Percentiles rank a stretch among this genome's conserved stretches.
phyloP scores from a whole-genome alignment of 2,113 vertebrate genomes.

The Gorsachius goisagi region DNA sequence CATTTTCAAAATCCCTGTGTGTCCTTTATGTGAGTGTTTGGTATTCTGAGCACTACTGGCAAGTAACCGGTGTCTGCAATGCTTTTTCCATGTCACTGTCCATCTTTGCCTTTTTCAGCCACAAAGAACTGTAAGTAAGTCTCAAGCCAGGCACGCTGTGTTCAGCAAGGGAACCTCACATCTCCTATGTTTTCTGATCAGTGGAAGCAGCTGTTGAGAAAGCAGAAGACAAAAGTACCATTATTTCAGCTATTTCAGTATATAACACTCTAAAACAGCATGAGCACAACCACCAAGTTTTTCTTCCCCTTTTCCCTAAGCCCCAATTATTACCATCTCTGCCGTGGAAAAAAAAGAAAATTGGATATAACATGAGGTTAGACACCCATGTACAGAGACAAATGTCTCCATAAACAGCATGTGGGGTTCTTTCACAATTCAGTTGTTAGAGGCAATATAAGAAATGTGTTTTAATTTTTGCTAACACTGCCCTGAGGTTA shows the following conservation, averaged over 20 bases:
- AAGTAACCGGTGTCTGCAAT: constrained; percentile 6
- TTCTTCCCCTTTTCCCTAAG: background rate
- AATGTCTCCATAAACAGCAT: background rate
- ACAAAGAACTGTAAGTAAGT: constrained; percentile 51
- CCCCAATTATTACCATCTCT: background rate
- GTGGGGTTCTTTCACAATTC: background rate
- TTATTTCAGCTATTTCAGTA: background rate
- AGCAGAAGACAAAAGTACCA: constrained; percentile 43
- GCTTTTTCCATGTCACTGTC: background rate
- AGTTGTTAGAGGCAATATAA: background rate
- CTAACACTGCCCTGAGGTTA: background rate
- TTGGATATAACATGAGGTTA: background rate
- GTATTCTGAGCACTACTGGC: constrained; percentile 58
- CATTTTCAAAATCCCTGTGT: constrained; percentile 78
- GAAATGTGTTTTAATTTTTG: background rate
- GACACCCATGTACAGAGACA: background rate
- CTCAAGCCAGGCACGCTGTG: constrained; percentile 58
- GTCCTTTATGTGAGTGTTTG: constrained; percentile 70
- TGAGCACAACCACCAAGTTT: background rate
- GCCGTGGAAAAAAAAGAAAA: background rate
- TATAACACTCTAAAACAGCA: background rate
- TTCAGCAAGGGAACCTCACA: constrained; percentile 64
- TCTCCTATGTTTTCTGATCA: constrained; percentile 66
- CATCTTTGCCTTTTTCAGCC: constrained; percentile 40
- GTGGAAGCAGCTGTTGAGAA: constrained; percentile 72